A percentile compares a stretch with the other conserved stretches of the same genome.
Evolutionary conservation across 2,888 invertebrate species (phyloP).

Genomic region (Caenorhabditis sinica): DNA sequence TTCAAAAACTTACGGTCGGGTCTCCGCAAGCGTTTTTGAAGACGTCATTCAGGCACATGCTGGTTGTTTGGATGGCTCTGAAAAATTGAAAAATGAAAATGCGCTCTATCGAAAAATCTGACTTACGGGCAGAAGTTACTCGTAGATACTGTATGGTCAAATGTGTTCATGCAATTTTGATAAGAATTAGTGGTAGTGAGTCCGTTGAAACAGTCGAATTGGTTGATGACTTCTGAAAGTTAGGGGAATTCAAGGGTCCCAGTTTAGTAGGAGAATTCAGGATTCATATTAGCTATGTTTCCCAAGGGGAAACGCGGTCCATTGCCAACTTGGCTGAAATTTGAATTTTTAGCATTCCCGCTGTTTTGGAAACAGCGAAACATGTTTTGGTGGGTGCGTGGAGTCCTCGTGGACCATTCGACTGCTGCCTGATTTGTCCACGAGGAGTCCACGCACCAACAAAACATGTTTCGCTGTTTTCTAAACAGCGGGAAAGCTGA

Average conservation of each 20-base stretch:
- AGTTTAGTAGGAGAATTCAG: too few relatives aligned
- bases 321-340: too few relatives aligned
- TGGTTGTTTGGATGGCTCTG: conserved; percentile 64
- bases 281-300: too few relatives aligned
- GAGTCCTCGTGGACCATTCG: too few relatives aligned
- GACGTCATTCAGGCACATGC: conserved; percentile 67
- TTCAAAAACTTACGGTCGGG: conserved; percentile 36
- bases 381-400: too few relatives aligned
- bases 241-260: background rate
- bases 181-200: conserved; percentile 48
- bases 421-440: too few relatives aligned
- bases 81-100: conserved; percentile 2
- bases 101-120: background rate
- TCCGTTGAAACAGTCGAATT: conserved; percentile 58
- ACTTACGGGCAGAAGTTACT: conserved; percentile 68
- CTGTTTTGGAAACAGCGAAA: too few relatives aligned
- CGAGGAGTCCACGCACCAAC: too few relatives aligned
- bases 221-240: conserved; percentile 57
- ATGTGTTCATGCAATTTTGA: conserved; percentile 57
- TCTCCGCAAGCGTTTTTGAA: conserved; percentile 59
- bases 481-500: too few relatives aligned
- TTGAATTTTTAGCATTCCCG: too few relatives aligned
- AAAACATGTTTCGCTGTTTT: too few relatives aligned
- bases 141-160: conserved; percentile 66
- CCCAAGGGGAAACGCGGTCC: too few relatives aligned